Conservation (phyloP, 2,797 vertebrate genomes). For the Gallirallus australis region DNA sequence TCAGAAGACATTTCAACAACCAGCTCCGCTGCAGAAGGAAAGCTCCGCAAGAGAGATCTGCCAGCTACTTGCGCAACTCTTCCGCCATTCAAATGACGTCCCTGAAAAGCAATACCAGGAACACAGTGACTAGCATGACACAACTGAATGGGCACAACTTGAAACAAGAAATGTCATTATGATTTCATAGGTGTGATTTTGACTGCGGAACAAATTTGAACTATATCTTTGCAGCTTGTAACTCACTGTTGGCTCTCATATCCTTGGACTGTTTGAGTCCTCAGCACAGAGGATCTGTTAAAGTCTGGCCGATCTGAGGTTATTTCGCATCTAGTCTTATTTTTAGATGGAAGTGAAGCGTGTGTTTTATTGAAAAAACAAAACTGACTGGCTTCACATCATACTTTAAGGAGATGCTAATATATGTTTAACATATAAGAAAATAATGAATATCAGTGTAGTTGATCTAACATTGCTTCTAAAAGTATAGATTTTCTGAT, state of each 20-base stretch:
- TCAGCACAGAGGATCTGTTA: background rate
- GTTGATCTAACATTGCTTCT: background rate
- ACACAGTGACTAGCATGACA: constrained; percentile 68
- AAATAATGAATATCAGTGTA: background rate
- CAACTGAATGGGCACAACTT: constrained; percentile 81
- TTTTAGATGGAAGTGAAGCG: background rate
- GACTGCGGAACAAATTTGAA: background rate
- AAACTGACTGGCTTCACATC: background rate
- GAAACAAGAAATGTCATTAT: constrained; percentile 86
- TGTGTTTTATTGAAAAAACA: background rate
- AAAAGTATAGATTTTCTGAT: background rate
- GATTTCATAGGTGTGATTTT: constrained; percentile 43
- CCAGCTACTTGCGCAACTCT: constrained; percentile 88
- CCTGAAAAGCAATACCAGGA: constrained; percentile 86
- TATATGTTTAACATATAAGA: background rate
- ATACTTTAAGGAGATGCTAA: background rate
- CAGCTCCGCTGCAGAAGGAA: constrained; percentile 84
- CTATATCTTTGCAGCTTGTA: background rate
- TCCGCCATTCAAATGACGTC: constrained; percentile 92
- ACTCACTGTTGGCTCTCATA: background rate
- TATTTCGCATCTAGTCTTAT: background rate
- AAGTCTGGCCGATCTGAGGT: background rate
- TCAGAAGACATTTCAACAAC: constrained; percentile 84
- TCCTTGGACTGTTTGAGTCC: background rate
- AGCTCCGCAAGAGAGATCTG: constrained; percentile 77